Base-by-base conservation (phyloP, 2,888 invertebrate species). In the Euplagia quadripunctaria region DNA sequence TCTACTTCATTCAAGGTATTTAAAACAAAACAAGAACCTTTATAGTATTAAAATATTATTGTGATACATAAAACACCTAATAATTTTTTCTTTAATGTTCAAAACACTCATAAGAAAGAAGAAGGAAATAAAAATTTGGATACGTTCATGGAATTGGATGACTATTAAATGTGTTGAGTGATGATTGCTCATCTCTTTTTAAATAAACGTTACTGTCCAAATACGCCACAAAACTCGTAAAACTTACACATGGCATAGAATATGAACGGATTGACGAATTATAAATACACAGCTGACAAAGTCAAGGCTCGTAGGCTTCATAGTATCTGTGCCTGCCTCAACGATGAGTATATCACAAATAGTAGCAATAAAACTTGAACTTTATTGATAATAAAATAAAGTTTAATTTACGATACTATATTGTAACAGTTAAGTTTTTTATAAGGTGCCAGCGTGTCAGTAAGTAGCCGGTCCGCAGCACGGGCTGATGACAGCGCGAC, bases 401-500 rank as follows among this genome's bases (percentile, higher is more conserved):
- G 93, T 86, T 80, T 82, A 84, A 85, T 86, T 88, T 88, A 82
- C 80, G 80, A 81, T 77, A 83, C 76, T 75, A 71, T 73, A 69
- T 80, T 70, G 74, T 76, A 70, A 77, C 79, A 77, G 80, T 87
- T 91, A 87, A 75, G 88, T 81, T 85, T 86, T 86, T 87, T 82
- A 72, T 75, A 77, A 82, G 72, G 71, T 68, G 74, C 73, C 68
- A 64, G 63, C 73, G 72, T 76, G 79, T 73, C 75, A 82, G 83
- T 84, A 85, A 89, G 90, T 87, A 88, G 89, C 88, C 83, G 81
- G 87, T 87, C 87, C 86, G 79, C 84, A 87, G 89, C 87, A 84
- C 86, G 85, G 89, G 85, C 90, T 89, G 94, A 93, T 93, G 94
- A 94, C 94, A 94, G 93, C 87, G 86, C 89, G 89, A 91, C 93